Base-by-base conservation (phyloP, 2,888 invertebrate genomes). In the Camptogramma bilineatum region DNA sequence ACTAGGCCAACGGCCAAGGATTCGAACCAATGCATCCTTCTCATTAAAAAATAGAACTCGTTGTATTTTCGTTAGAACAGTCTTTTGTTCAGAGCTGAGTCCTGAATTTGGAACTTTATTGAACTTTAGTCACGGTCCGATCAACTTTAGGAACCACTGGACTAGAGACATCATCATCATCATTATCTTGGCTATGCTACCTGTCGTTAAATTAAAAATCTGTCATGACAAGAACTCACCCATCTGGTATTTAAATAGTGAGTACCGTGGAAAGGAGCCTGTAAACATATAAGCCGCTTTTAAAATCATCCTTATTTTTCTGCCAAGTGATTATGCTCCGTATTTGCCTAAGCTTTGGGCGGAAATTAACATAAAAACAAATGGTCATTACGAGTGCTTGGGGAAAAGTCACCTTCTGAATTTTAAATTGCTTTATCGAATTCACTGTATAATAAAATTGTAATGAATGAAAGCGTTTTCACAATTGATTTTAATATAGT, bases 281-380 rank as follows among this genome's bases (percentile, higher is more conserved):
- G 8, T 54, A 17, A 13, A 31, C 54, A 16, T 10, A 31, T 44
- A 54, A 53, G 17, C 28, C 18, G 44, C 24, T 51, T 58, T 13
- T 52, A 19, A 44, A 52, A 47, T 47, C 34, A 46, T 59, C 16
- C 34, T 47, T 47, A 46, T 52, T 59, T n/a, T 31, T 19, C 52
- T 46, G 21, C 34, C 44, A 64, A 64, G 59, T 52, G 59, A 60
- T 64, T 55, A 64, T 55, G 47, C 50, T 39, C 47, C 28, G 46
- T 64, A 56, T 60, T 56, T 47, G 60, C 55, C 51, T 46, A 47
- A 18, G 39, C 39, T 59, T 64, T 56, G 42, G 52, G 31, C 52
- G 60, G 51, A 56, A 64, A 64, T 64, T 59, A 64, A 52, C 64
- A 64, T 64, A 64, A 64, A 55, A 64, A 60, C 60, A 64, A 64